phyloP scores from a whole-genome alignment of 2,888 invertebrate genomes.

The Andricus quercusramuli region DNA sequence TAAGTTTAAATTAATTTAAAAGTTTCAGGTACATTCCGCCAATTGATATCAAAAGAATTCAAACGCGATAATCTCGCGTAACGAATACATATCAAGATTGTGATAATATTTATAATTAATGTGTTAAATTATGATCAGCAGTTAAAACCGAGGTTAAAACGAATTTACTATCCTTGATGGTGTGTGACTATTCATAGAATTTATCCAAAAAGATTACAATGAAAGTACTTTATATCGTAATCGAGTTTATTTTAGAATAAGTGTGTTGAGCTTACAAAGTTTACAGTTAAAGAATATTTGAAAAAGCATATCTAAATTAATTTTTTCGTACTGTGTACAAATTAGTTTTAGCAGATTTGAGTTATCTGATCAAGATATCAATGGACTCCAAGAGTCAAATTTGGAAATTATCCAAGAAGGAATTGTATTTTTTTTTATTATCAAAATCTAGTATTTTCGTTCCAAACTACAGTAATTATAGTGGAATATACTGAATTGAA shows the following conservation, averaged over 20 bases:
- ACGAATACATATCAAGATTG: slow-evolving; percentile 55
- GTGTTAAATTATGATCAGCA: slow-evolving; percentile 33
- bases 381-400: neutral
- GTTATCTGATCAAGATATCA: slow-evolving; percentile 5
- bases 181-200: slow-evolving; percentile 2
- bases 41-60: slow-evolving; percentile 30
- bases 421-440: too few species aligned
- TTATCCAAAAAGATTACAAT: neutral
- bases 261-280: neutral
- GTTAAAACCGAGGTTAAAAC: slow-evolving; percentile 6
- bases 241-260: neutral
- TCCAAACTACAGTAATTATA: too few species aligned
- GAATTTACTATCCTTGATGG: slow-evolving; percentile 5
- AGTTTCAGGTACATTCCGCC: slow-evolving; percentile 22
- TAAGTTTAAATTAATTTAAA: slow-evolving; percentile 25
- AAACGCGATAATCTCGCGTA: slow-evolving; percentile 7
- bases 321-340: neutral
- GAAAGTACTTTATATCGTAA: neutral
- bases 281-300: neutral
- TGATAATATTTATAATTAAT: slow-evolving; percentile 47
- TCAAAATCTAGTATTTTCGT: too few species aligned
- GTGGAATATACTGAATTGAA: neutral
- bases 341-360: neutral
- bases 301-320: neutral
- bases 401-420: too few species aligned